Evolutionary conservation across 2,113 vertebrate genomes (phyloP).

Genomic region (Odocoileus virginianus): DNA sequence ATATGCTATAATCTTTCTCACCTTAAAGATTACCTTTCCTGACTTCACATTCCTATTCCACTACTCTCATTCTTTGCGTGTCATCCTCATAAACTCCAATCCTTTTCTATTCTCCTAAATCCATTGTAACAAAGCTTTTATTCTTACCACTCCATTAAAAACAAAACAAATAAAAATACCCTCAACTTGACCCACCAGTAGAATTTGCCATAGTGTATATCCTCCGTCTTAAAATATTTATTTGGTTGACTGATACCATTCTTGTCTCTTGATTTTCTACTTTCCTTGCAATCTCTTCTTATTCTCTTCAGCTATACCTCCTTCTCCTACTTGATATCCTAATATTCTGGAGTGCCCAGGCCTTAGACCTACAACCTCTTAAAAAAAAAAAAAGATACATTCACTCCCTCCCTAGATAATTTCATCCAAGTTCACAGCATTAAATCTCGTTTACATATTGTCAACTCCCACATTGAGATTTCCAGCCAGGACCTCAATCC

Average conservation of each 20-base stretch:
- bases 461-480: not conserved
- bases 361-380: not conserved
- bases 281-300: not conserved
- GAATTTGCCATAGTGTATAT: not conserved
- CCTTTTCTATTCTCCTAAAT: conserved; percentile 1
- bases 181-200: not conserved
- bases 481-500: not conserved
- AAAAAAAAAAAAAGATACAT: not conserved
- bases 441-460: not conserved
- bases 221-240: conserved; percentile 6
- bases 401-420: not conserved
- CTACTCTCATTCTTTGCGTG: not conserved
- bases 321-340: not conserved
- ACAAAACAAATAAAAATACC: not conserved
- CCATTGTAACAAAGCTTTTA: not conserved
- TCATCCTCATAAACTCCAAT: not conserved
- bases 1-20: not conserved
- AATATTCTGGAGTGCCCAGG: not conserved
- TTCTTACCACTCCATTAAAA: not conserved
- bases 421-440: not conserved
- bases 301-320: not conserved
- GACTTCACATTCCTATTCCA: not conserved
- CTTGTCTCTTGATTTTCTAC: not conserved
- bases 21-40: not conserved
- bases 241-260: not conserved